A percentile compares a stretch with the other conserved stretches of the same genome.
Conservation (phyloP, 2,113 vertebrate species). For the Macrotis lagotis region DNA sequence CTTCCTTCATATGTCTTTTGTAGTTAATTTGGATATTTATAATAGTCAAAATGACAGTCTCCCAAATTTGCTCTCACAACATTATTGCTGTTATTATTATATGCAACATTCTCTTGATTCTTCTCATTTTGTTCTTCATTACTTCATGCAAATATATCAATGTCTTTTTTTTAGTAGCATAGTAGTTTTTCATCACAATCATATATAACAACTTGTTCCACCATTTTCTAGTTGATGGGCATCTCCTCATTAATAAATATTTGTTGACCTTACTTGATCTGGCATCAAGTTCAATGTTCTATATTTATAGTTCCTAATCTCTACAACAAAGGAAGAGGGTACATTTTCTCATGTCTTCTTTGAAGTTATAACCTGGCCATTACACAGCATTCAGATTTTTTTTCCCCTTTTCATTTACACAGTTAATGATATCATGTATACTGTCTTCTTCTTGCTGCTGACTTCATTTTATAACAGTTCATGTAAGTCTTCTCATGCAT, state of each 20-base stretch:
- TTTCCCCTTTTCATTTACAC: neutral
- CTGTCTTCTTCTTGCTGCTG: no score
- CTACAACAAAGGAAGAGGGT: neutral
- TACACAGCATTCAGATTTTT: neutral
- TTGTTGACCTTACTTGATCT: neutral
- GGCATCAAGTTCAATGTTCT: neutral
- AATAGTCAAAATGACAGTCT: neutral
- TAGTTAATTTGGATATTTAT: neutral
- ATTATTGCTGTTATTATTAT: neutral
- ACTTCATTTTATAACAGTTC: no score
- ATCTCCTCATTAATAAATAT: neutral
- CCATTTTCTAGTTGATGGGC: no score
- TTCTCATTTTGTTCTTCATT: neutral
- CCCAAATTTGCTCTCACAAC: neutral
- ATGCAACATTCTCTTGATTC: neutral
- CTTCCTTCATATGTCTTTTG: neutral
- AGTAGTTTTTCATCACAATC: neutral
- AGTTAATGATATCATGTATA: no score
- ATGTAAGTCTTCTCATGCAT: no score
- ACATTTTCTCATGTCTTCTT: neutral
- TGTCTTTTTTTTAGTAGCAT: neutral
- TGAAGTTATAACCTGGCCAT: neutral
- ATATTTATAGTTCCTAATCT: neutral
- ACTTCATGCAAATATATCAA: neutral
- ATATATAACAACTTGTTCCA: neutral